These are phyloP conservation scores for Crotalus helleri DNA, from an alignment of 2,113 vertebrate species.

Conservation along the genomic window DNA sequence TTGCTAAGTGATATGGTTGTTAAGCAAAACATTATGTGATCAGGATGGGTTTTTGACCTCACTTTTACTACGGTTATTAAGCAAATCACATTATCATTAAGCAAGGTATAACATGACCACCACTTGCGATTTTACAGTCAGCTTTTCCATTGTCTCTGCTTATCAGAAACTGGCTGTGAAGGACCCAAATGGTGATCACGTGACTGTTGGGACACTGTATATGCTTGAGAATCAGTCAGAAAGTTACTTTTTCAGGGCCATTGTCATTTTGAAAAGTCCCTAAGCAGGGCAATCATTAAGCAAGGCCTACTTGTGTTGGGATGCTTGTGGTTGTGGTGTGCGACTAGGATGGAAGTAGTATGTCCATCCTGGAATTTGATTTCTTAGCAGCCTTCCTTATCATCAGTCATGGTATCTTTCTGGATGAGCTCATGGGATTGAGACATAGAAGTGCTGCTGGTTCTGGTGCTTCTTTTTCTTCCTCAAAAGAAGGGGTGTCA, in stretches of 20 bases:
- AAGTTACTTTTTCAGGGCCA: background rate
- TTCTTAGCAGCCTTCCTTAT: background rate
- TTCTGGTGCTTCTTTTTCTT: background rate
- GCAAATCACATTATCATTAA: background rate
- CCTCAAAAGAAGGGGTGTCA: background rate
- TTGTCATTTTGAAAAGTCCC: background rate
- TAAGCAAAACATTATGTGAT: background rate
- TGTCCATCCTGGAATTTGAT: background rate
- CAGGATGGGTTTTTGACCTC: background rate
- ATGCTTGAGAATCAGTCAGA: background rate
- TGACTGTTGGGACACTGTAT: background rate
- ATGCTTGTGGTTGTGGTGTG: background rate
- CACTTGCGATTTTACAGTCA: background rate
- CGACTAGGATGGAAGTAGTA: background rate
- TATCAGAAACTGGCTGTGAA: background rate
- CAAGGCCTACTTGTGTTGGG: background rate
- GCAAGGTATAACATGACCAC: background rate
- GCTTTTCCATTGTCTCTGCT: background rate
- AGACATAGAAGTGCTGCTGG: background rate
- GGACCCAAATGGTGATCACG: background rate
- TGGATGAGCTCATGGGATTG: background rate
- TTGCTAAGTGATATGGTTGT: background rate
- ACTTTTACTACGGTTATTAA: no score
- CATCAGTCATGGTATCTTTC: background rate
- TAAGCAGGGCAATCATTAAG: background rate